Percentiles rank a stretch among this genome's conserved stretches.
These are phyloP conservation scores for Sialia sialis DNA, from an alignment of 2,113 vertebrate genomes.

Conservation along the genomic window DNA sequence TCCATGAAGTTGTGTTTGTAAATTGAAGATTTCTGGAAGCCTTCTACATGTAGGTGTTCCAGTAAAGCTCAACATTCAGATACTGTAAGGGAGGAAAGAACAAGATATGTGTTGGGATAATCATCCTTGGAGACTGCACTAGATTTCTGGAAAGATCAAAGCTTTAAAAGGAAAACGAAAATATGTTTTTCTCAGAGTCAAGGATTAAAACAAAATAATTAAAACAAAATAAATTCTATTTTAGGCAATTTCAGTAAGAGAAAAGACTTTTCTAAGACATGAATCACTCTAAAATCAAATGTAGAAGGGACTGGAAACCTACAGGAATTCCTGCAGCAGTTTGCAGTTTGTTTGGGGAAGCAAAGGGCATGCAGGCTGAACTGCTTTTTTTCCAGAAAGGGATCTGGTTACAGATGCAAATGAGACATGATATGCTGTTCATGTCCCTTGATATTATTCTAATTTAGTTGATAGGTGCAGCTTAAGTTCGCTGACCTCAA, in stretches of 20 bases:
- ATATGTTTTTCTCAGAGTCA: too few relatives aligned
- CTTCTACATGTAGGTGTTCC: neutral
- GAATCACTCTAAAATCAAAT: neutral
- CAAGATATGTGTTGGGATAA: neutral
- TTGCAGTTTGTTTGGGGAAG: neutral
- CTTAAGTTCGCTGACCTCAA: neutral
- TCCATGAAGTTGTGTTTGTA: neutral
- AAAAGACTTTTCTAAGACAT: neutral
- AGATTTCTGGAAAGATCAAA: neutral
- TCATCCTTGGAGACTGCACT: neutral
- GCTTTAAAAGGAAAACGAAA: neutral
- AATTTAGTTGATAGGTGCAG: neutral
- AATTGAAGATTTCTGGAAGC: neutral
- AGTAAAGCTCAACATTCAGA: neutral
- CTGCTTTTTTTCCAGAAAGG: neutral
- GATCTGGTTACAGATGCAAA: neutral
- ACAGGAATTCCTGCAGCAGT: neutral
- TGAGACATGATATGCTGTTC: neutral
- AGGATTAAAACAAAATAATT: too few relatives aligned
- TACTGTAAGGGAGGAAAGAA: neutral
- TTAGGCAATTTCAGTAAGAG: neutral
- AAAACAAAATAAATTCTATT: neutral
- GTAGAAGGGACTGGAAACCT: neutral
- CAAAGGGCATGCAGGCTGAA: neutral
- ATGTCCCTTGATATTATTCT: neutral